Base-by-base conservation (phyloP, 2,888 invertebrate genomes). In the Priocnemis perturbator region DNA sequence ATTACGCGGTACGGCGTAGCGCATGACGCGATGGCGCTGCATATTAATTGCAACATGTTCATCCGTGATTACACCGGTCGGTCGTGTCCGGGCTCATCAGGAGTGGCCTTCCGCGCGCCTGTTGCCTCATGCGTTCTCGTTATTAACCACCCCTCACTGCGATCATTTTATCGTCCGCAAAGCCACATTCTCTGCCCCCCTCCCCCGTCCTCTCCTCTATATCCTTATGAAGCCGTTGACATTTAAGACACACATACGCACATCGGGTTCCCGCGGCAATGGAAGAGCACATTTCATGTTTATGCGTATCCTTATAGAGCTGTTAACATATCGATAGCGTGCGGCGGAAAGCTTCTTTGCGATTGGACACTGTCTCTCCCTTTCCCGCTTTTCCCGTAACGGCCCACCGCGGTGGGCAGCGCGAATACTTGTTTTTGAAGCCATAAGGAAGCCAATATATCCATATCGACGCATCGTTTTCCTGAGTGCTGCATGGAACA, bases 181-280 rank as follows among this genome's bases (percentile, higher is more conserved):
- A n/a, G 17, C 11, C 57, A n/a, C 17, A 11, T 17, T 57, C 30
- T 57, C 37, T 47, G 23, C 20, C 45, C 20, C 20, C 23, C 19
- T 47, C 45, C 30, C 17, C 47, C 48, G 60, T 48, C 21, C 19
- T 57, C 26, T 19, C 20, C 58, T 30, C 50, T 62, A 53, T 48
- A 61, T 63, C 55, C 64, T 70, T 59, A 59, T 57, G 64, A 70
- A 70, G 64, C 61, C 57, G 61, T 71, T 62, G 62, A 72, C 60
- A 20, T 67, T 71, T 19, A 64, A 50, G 58, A n/a, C 45, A 57
- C 60, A 21, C 19, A 57, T 63, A 21, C 19, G 50, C 60, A 23
- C 48, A 60, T 60, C 26, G 23, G 26, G 26, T 21, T 37, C 19
- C 3, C 23, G 53, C 30, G 20, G 62, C 21, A 19, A 45, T 47